These are phyloP conservation scores for Sciurus carolinensis DNA, from an alignment of 2,797 vertebrate species.

Conservation along the genomic window DNA sequence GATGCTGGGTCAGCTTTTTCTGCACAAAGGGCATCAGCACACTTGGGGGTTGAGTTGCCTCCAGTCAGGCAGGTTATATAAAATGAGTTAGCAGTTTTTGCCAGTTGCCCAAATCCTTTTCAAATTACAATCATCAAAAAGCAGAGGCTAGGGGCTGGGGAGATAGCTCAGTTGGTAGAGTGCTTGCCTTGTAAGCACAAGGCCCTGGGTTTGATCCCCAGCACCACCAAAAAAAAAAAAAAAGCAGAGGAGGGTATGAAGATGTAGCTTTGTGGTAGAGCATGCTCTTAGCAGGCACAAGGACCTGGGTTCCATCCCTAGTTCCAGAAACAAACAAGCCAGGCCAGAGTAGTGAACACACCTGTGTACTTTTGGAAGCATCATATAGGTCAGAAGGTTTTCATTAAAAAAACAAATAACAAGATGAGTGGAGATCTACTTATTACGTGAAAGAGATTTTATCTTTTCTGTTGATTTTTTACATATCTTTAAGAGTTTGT, in stretches of 20 bases:
- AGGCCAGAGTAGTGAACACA: neutral
- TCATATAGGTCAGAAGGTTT: neutral
- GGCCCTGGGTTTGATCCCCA: neutral
- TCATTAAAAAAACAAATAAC: neutral
- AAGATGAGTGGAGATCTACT: neutral
- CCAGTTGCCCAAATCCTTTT: constrained; percentile 52
- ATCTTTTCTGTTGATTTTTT: neutral
- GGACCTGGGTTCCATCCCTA: neutral
- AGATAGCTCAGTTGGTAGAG: neutral
- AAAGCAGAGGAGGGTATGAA: no score
- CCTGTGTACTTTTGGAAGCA: neutral
- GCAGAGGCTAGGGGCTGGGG: neutral
- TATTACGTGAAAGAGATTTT: constrained; percentile 18
- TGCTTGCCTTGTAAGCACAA: neutral
- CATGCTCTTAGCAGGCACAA: neutral
- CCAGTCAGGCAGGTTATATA: neutral
- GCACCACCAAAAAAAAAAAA: no score
- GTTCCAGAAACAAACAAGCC: neutral
- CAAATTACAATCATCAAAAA: constrained; percentile 56
- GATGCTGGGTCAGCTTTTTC: constrained; percentile 80
- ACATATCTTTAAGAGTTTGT: neutral
- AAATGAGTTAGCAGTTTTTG: constrained; percentile 70
- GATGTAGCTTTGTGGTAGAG: neutral
- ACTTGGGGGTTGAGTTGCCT: neutral
- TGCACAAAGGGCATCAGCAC: constrained; percentile 68